Conservation (phyloP, 2,888 invertebrate species). For the Campoplex capitator region DNA sequence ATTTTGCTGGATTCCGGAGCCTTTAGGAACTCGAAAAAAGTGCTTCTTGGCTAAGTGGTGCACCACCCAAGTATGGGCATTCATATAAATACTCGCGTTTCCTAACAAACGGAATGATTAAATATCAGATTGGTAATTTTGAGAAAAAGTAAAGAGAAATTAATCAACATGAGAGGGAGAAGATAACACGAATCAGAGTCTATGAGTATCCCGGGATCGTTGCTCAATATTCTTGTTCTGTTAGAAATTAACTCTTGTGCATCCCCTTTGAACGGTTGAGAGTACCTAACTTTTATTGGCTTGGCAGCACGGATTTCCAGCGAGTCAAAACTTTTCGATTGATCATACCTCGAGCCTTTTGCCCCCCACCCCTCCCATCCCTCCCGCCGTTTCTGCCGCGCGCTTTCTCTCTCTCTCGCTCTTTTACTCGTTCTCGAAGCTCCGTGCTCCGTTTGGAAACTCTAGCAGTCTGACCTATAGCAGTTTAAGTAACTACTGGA, state of each 20-base stretch:
- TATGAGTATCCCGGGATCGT: not conserved
- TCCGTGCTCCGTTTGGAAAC: constrained; percentile 10
- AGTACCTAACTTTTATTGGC: constrained; percentile 59
- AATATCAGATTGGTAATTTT: too few relatives aligned
- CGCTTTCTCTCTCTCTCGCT: not conserved
- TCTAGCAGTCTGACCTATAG: constrained; percentile 45
- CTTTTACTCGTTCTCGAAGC: not conserved
- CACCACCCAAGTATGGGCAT: too few relatives aligned
- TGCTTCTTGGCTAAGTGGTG: too few relatives aligned
- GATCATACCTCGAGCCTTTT: constrained; percentile 52
- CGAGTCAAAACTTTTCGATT: constrained; percentile 62
- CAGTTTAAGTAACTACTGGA: constrained; percentile 58
- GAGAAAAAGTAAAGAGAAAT: not conserved
- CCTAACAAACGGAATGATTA: too few relatives aligned
- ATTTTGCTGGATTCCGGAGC: too few relatives aligned
- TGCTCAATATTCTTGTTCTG: not conserved
- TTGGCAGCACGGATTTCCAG: constrained; percentile 50
- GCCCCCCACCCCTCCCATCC: not conserved
- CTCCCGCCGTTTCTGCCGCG: not conserved
- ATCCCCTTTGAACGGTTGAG: constrained; percentile 2
- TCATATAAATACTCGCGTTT: too few relatives aligned
- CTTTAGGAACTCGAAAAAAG: too few relatives aligned
- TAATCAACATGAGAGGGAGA: not conserved
- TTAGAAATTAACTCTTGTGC: constrained; percentile 32
- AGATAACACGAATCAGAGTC: not conserved